Evolutionary conservation across 2,888 invertebrate species (phyloP), one percentile per base, ranked within the genome.

Genomic region (Xanthia icteritia): DNA sequence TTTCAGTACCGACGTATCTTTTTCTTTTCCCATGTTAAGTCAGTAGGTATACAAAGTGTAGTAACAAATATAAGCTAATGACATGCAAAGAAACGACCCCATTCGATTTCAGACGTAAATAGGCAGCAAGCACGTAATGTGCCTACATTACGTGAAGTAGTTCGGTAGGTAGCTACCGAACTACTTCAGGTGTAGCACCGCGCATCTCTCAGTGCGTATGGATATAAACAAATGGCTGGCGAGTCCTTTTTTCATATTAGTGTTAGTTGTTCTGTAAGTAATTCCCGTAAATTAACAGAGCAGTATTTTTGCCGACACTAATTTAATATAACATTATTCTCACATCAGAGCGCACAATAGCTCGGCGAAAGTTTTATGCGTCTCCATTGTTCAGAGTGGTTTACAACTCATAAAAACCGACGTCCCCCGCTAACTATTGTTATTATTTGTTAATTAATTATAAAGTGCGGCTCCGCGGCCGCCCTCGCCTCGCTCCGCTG

Each of bases 371-470:
- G 82, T 88, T 89, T 85, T 81, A 86, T 83, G 83, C 83, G 79
- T 77, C 85, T 82, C 87, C 81, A 88, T 92, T 91, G 91, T 92
- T 87, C 58, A 42, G 73, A 76, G 82, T 79, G 81, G 80, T 81
- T 77, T 78, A 77, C 77, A 81, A 81, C 71, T 86, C 83, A 81
- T 91, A 91, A 91, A 92, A 92, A 92, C 82, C 77, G 83, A 82
- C 89, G 78, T 64, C 85, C 85, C 89, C 82, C 45, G 51, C 85
- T 76, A 79, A 90, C 91, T 90, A 90, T 92, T 92, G 91, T 91
- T 91, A 86, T 84, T 88, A 88, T 89, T 90, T 89, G 88, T 89
- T 91, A 89, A 91, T 92, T 92, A 92, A 92, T 92, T 91, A 92
- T 85, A 84, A 86, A 90, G 89, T 86, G 77, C 79, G 82, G 69